phyloP scores from a whole-genome alignment of 2,797 vertebrate genomes.

The Lateolabrax maculatus region DNA sequence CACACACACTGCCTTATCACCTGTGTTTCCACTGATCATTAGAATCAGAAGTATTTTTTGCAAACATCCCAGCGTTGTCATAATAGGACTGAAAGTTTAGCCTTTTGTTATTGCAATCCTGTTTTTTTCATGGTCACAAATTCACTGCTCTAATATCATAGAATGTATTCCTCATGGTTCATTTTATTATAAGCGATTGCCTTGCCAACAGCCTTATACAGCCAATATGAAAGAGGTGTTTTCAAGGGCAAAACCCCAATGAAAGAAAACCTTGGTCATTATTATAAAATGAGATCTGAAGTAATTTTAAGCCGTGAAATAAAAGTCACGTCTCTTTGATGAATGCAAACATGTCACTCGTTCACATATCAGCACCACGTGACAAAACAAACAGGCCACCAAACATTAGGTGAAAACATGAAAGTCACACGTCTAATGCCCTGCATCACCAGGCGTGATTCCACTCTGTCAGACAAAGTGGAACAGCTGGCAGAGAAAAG shows the following conservation, averaged over 20 bases:
- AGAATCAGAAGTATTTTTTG: slow-evolving; percentile 14
- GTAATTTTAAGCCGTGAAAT: slow-evolving; percentile 55
- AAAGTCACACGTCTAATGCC: slow-evolving; percentile 78
- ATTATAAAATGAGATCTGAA: slow-evolving; percentile 62
- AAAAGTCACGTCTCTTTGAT: slow-evolving; percentile 43
- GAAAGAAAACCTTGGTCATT: slow-evolving; percentile 72
- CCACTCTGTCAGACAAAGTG: slow-evolving; percentile 80
- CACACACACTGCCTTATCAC: slow-evolving; percentile 14
- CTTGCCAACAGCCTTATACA: slow-evolving; percentile 64
- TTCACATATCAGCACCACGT: slow-evolving; percentile 46
- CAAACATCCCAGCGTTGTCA: slow-evolving; percentile 35
- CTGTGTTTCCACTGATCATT: slow-evolving; percentile 36
- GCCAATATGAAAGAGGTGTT: slow-evolving; percentile 63
- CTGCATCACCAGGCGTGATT: slow-evolving; percentile 66
- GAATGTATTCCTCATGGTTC: slow-evolving; percentile 47
- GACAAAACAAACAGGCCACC: slow-evolving; percentile 73
- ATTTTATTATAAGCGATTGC: slow-evolving; percentile 64
- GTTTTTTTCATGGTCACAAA: slow-evolving; percentile 41
- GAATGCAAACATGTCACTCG: slow-evolving; percentile 42
- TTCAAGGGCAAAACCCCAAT: slow-evolving; percentile 75
- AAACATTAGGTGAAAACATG: slow-evolving; percentile 70
- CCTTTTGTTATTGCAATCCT: slow-evolving; percentile 52
- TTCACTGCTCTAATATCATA: slow-evolving; percentile 54
- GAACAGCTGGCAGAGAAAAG: slow-evolving; percentile 89
- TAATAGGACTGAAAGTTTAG: slow-evolving; percentile 16